Conservation (phyloP, 2,113 vertebrate species). For the Cyanistes caeruleus region DNA sequence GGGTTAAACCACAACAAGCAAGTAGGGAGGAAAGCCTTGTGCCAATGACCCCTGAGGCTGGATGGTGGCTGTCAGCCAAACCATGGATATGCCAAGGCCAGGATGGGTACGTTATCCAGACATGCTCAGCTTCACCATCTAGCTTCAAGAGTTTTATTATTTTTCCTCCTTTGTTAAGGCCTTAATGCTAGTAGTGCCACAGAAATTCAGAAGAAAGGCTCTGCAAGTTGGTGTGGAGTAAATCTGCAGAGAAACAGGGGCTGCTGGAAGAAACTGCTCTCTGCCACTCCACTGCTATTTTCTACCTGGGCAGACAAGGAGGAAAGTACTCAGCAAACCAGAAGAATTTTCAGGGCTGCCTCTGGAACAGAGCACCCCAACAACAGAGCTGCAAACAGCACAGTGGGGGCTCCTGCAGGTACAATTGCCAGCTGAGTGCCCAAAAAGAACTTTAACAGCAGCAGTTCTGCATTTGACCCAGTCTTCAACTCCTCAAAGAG, state of each 20-base stretch:
- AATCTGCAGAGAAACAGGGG: background rate
- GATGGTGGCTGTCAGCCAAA: background rate
- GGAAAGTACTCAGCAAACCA: background rate
- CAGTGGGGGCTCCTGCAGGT: background rate
- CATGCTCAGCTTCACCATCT: background rate
- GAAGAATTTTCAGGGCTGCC: background rate
- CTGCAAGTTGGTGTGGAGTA: background rate
- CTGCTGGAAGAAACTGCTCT: background rate
- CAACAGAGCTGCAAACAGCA: fast-evolving
- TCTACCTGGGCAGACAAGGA: background rate
- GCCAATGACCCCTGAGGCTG: background rate
- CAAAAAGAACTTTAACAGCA: background rate
- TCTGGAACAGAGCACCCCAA: background rate
- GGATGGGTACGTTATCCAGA: fast-evolving
- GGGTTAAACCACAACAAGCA: background rate
- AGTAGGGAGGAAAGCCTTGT: background rate
- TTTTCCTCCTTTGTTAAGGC: background rate
- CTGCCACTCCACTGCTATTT: background rate
- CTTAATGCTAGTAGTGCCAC: background rate
- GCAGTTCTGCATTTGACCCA: background rate
- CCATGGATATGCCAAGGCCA: background rate
- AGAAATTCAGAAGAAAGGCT: background rate
- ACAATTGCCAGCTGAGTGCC: background rate
- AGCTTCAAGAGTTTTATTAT: background rate
- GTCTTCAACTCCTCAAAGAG: background rate